Base-by-base conservation (phyloP, 2,797 vertebrate species). In the Poeciliopsis presidionis region DNA sequence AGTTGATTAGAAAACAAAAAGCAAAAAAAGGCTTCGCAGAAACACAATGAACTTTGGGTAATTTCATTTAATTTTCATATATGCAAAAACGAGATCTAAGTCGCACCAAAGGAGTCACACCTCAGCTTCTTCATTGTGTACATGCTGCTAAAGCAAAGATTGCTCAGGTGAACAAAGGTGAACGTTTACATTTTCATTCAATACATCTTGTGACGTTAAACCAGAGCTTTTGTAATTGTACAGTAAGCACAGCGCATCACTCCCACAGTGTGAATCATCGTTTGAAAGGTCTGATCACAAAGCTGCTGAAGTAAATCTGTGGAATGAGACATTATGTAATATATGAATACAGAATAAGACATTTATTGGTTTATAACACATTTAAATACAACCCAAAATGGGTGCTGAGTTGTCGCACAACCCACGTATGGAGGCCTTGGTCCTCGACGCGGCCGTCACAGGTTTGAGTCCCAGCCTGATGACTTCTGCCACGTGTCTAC, bases 31-130 rank as follows among this genome's bases (percentile, higher is more conserved):
- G 74, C 49, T 73, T 70, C 7, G 72, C 46, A 67, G 74, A 70
- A 77, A 76, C 82, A 41, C 67, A 75, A 49, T 39, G 36, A 80
- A 83, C 74, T 36, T 53, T 72, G 77, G 46, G 72, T 73, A 18
- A 18, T 72, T 82, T 86, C 13, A 86, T 90, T 88, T 86, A 81
- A 86, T 85, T 47, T 75, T 55, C 45, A 79, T 76, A 61, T 85
- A 84, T 78, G 63, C 49, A 73, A 88, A 90, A 63, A 90, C 20
- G 79, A 76, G 75, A 6, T 51, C 3, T 67, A 57, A 61, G 74
- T 83, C 43, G 86, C 77, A 86, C 46, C 74, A 82, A 82, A 75
- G 55, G 28, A 74, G 43, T 82, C 49, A 73, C 45, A 85, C n/a
- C 61, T 86, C 41, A 69, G 75, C 22, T 45, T 65, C 81, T 78